phyloP scores from a whole-genome alignment of 2,113 vertebrate genomes.

The Struthidea cinerea region DNA sequence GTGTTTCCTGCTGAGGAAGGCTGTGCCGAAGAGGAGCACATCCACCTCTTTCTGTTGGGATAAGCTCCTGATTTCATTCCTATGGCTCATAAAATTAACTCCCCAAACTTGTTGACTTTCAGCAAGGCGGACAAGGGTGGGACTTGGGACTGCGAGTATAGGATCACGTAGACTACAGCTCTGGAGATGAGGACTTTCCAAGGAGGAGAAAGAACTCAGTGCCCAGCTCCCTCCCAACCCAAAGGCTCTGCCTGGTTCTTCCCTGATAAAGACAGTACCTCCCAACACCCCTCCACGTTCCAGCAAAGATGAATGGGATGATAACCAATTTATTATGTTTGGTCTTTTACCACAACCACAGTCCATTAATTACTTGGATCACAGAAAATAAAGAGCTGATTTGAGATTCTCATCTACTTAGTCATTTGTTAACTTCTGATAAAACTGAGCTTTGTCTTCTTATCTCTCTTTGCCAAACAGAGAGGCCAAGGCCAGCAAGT shows the following conservation, averaged over 20 bases:
- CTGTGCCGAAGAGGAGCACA: neutral
- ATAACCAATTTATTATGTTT: neutral
- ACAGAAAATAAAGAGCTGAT: neutral
- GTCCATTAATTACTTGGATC: neutral
- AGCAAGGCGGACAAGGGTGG: neutral
- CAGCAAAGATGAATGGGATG: neutral
- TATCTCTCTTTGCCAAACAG: conserved; percentile 45
- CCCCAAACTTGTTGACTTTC: neutral
- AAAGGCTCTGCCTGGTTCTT: neutral
- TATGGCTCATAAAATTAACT: neutral
- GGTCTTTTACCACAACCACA: neutral
- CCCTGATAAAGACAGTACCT: neutral
- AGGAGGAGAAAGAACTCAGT: neutral
- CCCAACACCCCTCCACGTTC: neutral
- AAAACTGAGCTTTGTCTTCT: conserved; percentile 55
- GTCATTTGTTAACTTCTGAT: conserved; percentile 43
- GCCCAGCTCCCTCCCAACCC: neutral
- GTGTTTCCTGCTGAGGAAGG: neutral
- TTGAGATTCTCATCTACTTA: neutral
- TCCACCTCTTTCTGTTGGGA: neutral
- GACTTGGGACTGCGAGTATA: neutral
- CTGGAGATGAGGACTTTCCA: neutral
- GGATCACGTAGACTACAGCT: neutral
- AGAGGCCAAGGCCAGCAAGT: conserved; percentile 47
- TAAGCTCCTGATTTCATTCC: neutral